Conservation (phyloP, 2,113 vertebrate species). For the Sclerurus mexicanus region DNA sequence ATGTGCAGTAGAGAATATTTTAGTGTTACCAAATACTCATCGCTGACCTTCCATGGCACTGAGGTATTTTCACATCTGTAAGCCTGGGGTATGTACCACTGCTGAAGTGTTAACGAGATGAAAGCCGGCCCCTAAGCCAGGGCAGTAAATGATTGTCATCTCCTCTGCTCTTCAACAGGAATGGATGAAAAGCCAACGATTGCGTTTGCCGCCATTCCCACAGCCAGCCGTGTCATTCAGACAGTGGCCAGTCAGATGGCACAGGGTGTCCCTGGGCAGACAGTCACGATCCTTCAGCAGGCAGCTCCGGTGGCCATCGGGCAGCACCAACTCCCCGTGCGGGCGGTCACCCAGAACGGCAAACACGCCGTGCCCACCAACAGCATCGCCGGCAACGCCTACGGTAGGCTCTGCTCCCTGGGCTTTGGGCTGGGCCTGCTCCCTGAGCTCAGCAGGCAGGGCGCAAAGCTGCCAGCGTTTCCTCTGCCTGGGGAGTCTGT, state of each 20-base stretch:
- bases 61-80: not conserved
- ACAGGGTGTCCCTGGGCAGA: conserved; percentile 80
- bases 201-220: conserved; percentile 75
- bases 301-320: conserved; percentile 77
- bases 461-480: not conserved
- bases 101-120: not conserved
- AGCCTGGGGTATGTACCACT: not conserved
- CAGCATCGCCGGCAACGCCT: conserved; percentile 78
- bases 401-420: conserved; percentile 73
- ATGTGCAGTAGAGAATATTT: not conserved
- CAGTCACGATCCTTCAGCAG: conserved; percentile 84
- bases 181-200: conserved; percentile 82
- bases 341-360: conserved; percentile 90
- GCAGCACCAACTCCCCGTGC: conserved; percentile 90
- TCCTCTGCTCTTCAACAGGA: conserved; percentile 29
- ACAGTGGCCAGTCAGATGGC: conserved; percentile 83
- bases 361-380: conserved; percentile 84
- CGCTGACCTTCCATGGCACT: not conserved
- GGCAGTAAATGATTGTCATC: not conserved
- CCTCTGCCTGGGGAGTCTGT: not conserved
- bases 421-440: not conserved
- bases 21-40: not conserved
- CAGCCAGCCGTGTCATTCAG: conserved; percentile 89
- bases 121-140: not conserved
- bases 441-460: not conserved